Evolutionary conservation across 2,888 invertebrate species (phyloP), one percentile per base, ranked within the genome.

Genomic region (Plebejus anna): DNA sequence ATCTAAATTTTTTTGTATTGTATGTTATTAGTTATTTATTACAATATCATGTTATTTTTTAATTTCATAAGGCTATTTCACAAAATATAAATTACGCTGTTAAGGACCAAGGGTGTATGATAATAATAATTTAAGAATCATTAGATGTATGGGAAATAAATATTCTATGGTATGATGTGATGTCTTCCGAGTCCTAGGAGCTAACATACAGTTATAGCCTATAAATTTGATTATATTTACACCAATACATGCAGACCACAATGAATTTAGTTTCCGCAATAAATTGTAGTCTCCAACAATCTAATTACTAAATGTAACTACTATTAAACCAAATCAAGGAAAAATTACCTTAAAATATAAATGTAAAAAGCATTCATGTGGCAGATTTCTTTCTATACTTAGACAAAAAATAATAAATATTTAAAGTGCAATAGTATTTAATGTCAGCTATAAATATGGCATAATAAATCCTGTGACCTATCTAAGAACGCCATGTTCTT

Each of bases 211-310:
- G 47, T 47, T 32, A 9, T 66, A 66, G 66, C 66, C 22, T 61
- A 61, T 61, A 59, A n/a, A 61, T 66, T 13, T 66, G 32, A 32
- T 66, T 66, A 66, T 66, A 66, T 66, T 32, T 66, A 66, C 66
- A 66, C 66, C 66, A 66, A 66, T 36, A 36, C 32, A 66, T 66
- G 66, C 66, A 66, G 66, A 66, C 66, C 66, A 36, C 66, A 66
- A 36, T 36, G 36, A 66, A 66, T 66, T 66, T 16, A 32, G 13
- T 32, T 66, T 66, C 36, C 13, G 16, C 11, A 66, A 66, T 66
- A 11, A 66, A 66, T 66, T 66, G 66, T 32, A 66, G 66, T 66
- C 66, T 66, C 66, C 32, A 66, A 66, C 11, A 66, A 66, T 66
- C 32, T 66, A 13, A 36, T 66, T 32, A 36, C 66, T 66, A 66